Percentiles rank a stretch among this genome's conserved stretches.
These are phyloP conservation scores for Gavia stellata DNA, from an alignment of 2,113 vertebrate genomes.

Conservation along the genomic window DNA sequence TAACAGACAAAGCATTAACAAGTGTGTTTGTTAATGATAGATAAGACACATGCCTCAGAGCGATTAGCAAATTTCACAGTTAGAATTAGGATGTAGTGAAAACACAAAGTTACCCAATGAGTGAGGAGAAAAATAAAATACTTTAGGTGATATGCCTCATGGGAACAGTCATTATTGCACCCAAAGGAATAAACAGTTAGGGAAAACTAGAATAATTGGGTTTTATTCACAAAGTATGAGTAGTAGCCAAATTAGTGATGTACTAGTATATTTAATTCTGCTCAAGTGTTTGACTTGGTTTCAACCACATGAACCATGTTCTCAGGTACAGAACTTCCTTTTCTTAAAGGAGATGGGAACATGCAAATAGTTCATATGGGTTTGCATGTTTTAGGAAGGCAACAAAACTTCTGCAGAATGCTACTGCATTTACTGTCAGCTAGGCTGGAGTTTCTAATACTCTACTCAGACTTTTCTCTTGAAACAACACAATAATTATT, in stretches of 20 bases:
- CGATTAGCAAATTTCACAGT: neutral
- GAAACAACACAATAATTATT: neutral
- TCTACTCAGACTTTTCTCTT: neutral
- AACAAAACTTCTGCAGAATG: neutral
- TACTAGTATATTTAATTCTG: neutral
- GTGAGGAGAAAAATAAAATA: neutral
- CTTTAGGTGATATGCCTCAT: neutral
- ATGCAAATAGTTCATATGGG: neutral
- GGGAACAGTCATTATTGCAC: neutral
- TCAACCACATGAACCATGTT: neutral
- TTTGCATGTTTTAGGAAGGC: neutral
- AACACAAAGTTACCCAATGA: neutral
- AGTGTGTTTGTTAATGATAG: neutral
- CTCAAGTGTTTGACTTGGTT: neutral
- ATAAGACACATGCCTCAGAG: rapidly evolving
- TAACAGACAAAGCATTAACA: neutral
- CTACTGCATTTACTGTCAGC: neutral
- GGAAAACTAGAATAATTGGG: neutral
- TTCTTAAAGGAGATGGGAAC: neutral
- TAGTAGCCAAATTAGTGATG: neutral
- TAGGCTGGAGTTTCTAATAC: neutral
- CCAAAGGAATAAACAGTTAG: neutral
- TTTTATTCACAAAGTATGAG: neutral
- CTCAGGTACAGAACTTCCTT: neutral
- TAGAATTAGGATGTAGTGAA: neutral